Conservation (phyloP, 2,113 vertebrate genomes). For the Rattus norvegicus region GRCr8 NC_086025.1:115158001-115158500, state of each 20-base stretch:
- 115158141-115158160: background rate
- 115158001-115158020: constrained; percentile 43
- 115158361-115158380: background rate
- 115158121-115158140: background rate
- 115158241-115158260: background rate
- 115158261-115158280: background rate
- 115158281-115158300: background rate
- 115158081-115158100: background rate
- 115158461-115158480: background rate
- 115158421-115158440: background rate
- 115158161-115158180: background rate
- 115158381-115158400: background rate
- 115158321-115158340: background rate
- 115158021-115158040: background rate
- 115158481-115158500: background rate
- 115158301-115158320: background rate
- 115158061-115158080: constrained; percentile 40
- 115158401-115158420: background rate
- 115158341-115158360: background rate
- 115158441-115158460: background rate
- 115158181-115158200: background rate
- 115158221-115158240: background rate
- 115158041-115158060: constrained; percentile 11
- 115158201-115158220: background rate
- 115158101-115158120: background rate